These are phyloP conservation scores for Noctua pronuba DNA, from an alignment of 2,888 invertebrate genomes.

Conservation along the genomic window DNA sequence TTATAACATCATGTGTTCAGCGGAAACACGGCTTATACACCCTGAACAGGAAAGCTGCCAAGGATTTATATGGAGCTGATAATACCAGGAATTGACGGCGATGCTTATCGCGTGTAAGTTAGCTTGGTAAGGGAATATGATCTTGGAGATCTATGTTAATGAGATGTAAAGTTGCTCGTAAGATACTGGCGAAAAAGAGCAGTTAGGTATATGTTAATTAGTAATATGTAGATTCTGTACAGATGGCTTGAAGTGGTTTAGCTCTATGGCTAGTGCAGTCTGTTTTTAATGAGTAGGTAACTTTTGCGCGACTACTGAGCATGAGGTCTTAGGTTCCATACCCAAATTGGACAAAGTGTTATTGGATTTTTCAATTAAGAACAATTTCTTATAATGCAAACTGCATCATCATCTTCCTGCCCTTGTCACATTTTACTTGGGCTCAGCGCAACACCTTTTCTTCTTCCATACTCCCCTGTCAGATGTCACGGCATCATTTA, in stretches of 20 bases:
- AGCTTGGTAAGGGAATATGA: constrained; percentile 10
- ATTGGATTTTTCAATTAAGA: too few relatives aligned
- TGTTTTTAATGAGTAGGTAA: too few relatives aligned
- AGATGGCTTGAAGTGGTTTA: too few relatives aligned
- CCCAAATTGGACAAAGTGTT: too few relatives aligned
- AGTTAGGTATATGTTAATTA: background rate
- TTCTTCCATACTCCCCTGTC: too few relatives aligned
- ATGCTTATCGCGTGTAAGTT: constrained; percentile 2
- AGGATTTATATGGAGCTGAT: constrained; percentile 71
- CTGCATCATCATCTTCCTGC: too few relatives aligned
- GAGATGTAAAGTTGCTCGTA: background rate
- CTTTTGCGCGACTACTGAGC: too few relatives aligned
- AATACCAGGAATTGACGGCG: constrained; percentile 22
- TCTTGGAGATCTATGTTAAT: constrained; percentile 11
- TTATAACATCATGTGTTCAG: constrained; percentile 74
- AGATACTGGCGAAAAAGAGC: background rate
- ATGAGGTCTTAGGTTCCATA: too few relatives aligned
- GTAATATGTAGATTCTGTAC: background rate
- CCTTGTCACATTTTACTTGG: too few relatives aligned
- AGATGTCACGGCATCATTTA: too few relatives aligned
- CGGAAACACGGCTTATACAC: constrained; percentile 77
- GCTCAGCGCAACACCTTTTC: too few relatives aligned
- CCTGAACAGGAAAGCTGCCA: constrained; percentile 75
- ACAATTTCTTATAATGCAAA: background rate
- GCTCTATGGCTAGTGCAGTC: too few relatives aligned